Percentiles rank a stretch among this genome's conserved stretches.
These are phyloP conservation scores for Caenorhabditis imperialis DNA, from an alignment of 2,888 invertebrate species.

Conservation along the genomic window DNA sequence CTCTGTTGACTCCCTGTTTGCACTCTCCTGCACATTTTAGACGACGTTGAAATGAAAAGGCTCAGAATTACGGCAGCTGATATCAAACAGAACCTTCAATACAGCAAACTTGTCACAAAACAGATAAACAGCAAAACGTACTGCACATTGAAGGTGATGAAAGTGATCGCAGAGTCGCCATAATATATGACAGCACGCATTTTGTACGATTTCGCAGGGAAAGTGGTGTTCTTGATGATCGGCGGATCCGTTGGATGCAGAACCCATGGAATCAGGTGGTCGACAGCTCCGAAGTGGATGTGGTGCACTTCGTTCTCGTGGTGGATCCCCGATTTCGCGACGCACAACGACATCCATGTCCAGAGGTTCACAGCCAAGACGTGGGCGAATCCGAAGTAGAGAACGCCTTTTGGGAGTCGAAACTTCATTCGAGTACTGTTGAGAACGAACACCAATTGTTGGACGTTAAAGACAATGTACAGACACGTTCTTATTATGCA, in stretches of 20 bases:
- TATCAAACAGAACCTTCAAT: slow-evolving; percentile 17
- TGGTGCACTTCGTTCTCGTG: slow-evolving; percentile 5
- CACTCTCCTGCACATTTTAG: no score
- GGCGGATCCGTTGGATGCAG: slow-evolving; percentile 18
- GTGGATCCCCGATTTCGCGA: slow-evolving; percentile 15
- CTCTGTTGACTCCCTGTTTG: no score
- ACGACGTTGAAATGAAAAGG: slow-evolving; percentile 16
- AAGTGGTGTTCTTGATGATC: slow-evolving; percentile 4
- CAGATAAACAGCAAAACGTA: not conserved
- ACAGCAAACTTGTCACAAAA: no score
- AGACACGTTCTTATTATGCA: slow-evolving; percentile 35
- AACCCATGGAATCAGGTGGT: not conserved
- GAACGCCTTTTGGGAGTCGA: not conserved
- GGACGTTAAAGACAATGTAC: slow-evolving; percentile 18
- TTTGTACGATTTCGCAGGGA: slow-evolving; percentile 3
- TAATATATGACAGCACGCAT: slow-evolving; percentile 21
- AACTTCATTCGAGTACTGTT: slow-evolving; percentile 12
- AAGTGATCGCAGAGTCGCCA: slow-evolving; percentile 15
- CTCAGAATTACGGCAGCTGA: slow-evolving; percentile 11
- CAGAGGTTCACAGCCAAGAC: slow-evolving; percentile 17
- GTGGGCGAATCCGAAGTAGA: slow-evolving; percentile 26
- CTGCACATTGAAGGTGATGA: slow-evolving; percentile 24
- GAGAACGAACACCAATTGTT: slow-evolving; percentile 8
- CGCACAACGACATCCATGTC: slow-evolving; percentile 23
- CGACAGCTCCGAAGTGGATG: slow-evolving; percentile 2